phyloP scores from a whole-genome alignment of 2,888 invertebrate species.

The Leucania comma region DNA sequence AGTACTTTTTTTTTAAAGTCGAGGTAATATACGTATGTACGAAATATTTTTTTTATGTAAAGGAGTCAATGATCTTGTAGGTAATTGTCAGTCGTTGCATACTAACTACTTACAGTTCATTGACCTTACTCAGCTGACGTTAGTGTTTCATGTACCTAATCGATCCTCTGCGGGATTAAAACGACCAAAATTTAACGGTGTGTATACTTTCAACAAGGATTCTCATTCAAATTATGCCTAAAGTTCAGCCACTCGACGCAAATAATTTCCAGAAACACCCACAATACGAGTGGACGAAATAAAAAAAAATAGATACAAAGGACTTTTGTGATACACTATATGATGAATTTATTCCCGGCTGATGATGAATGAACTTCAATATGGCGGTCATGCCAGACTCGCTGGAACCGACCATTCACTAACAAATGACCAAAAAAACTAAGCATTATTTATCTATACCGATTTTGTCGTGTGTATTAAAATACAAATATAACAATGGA shows the following conservation, averaged over 20 bases:
- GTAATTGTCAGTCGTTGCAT: too few relatives aligned
- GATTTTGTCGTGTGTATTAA: constrained; percentile 87
- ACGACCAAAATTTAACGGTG: too few relatives aligned
- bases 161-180: too few relatives aligned
- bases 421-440: constrained; percentile 81
- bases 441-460: constrained; percentile 86
- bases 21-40: too few relatives aligned
- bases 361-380: constrained; percentile 71
- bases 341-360: constrained; percentile 68
- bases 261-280: constrained; percentile 53
- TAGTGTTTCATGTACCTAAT: too few relatives aligned
- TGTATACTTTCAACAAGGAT: neutral
- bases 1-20: too few relatives aligned
- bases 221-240: constrained; percentile 1
- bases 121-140: too few relatives aligned
- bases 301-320: constrained; percentile 62
- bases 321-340: constrained; percentile 62
- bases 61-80: too few relatives aligned
- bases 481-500: constrained; percentile 88
- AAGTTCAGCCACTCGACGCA: constrained; percentile 35
- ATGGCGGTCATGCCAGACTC: constrained; percentile 78
- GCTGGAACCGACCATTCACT: constrained; percentile 85
- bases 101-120: too few relatives aligned
- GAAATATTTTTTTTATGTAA: too few relatives aligned
- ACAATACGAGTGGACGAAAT: constrained; percentile 56